Conservation (phyloP, 2,888 invertebrate species). For the Strigamia crassipes region DNA sequence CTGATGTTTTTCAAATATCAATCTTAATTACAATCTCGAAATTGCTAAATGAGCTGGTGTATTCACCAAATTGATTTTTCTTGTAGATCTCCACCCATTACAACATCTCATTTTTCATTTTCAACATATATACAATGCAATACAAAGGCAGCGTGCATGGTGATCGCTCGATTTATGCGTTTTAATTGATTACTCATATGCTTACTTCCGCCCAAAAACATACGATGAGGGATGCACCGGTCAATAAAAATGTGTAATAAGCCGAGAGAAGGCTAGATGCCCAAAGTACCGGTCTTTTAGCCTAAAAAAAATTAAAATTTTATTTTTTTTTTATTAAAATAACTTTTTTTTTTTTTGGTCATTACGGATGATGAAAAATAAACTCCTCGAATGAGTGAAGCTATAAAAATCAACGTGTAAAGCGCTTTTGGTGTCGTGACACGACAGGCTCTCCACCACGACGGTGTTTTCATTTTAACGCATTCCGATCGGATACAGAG, state of each 20-base stretch:
- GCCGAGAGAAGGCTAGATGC: slow-evolving; percentile 83
- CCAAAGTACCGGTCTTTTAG: slow-evolving; percentile 69
- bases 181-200: background rate
- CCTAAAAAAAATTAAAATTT: slow-evolving; percentile 50
- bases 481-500: slow-evolving; percentile 55
- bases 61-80: background rate
- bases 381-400: slow-evolving; percentile 81
- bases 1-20: background rate
- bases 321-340: too few species aligned
- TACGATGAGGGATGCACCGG: slow-evolving; percentile 85
- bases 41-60: background rate
- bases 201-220: slow-evolving; percentile 93
- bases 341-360: background rate
- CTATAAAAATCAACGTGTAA: slow-evolving; percentile 83
- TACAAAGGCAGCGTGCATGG: too few species aligned
- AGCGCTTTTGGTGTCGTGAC: slow-evolving; percentile 88
- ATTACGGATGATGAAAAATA: slow-evolving; percentile 87
- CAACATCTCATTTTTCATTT: too few species aligned
- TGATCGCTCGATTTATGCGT: too few species aligned
- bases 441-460: slow-evolving; percentile 78
- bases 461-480: slow-evolving; percentile 79
- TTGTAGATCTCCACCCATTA: background rate
- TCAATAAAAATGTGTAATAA: slow-evolving; percentile 85
- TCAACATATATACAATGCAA: too few species aligned
- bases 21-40: background rate